Conservation (phyloP, 2,888 invertebrate genomes). For the Nemurella pictetii region DNA sequence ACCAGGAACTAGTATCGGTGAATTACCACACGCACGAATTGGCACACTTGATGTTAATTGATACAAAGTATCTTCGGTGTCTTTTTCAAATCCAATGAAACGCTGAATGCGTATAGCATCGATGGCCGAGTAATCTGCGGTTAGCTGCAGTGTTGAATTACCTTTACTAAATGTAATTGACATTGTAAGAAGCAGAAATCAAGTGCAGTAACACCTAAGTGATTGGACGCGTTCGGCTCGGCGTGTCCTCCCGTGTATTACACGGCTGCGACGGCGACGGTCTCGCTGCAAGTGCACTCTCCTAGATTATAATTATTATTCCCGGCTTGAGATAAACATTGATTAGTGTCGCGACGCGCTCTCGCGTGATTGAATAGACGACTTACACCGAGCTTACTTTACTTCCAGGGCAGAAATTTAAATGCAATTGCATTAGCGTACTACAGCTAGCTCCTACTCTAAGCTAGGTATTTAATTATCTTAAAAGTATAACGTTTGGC, state of each 20-base stretch:
- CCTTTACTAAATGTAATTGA: background rate
- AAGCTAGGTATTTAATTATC: slow-evolving; percentile 25
- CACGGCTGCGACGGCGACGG: too few relatives aligned
- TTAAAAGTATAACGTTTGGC: slow-evolving; percentile 26
- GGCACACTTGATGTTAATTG: too few relatives aligned
- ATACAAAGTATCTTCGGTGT: too few relatives aligned
- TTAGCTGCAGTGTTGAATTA: background rate
- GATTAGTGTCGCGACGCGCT: slow-evolving; percentile 22
- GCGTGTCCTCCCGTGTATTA: slow-evolving; percentile 1
- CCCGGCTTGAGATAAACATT: slow-evolving; percentile 26
- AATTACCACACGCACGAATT: too few relatives aligned
- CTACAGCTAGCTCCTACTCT: background rate
- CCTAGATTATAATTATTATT: slow-evolving; percentile 26
- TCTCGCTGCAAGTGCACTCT: too few relatives aligned
- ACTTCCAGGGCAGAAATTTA: background rate
- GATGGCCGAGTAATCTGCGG: too few relatives aligned
- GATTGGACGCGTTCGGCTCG: background rate
- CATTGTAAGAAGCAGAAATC: background rate
- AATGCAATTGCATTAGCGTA: slow-evolving; percentile 26
- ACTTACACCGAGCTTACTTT: slow-evolving; percentile 18
- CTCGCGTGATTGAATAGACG: slow-evolving; percentile 20
- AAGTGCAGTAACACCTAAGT: background rate
- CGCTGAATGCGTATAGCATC: too few relatives aligned
- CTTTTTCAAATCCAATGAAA: too few relatives aligned
- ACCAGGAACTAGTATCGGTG: too few relatives aligned